Evolutionary conservation across 2,888 invertebrate species (phyloP), one percentile per base, ranked within the genome.

Genomic region (Drosophila ezoana): DNA sequence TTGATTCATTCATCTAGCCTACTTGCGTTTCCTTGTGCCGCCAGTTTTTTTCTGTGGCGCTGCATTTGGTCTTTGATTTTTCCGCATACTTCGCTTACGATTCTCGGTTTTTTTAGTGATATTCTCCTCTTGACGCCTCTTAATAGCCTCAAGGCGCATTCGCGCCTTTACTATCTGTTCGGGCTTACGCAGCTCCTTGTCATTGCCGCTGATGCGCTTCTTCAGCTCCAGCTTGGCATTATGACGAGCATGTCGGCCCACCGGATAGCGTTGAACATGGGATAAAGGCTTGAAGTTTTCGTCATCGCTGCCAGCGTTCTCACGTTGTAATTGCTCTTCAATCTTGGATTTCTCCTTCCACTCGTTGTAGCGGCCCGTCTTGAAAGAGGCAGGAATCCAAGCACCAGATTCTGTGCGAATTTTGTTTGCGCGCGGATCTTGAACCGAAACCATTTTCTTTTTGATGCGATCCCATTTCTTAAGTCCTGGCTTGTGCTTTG

Each of bases 371-470:
- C 96, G 94, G 54, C 98, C 96, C 67, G 97, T 96, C 93, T 98
- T 98, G 93, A 97, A 99, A 0, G 97, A 96, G 1, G 98, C 97
- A 0, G 98, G 96, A 81, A 99, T 98, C 95, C 97, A 97, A 0
- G 95, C 95, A 16, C 99, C 99, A 68, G 98, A 98, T 93, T 99
- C 99, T 0, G 99, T 99, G 84, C 96, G 95, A 76, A 99, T 98
- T 93, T 96, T 97, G 58, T 95, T 96, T 20, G 93, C 92, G 77
- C 95, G 95, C 4, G 90, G 91, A 89, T 90, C 91, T 65, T 91
- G 89, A 4, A 91, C 94, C 28, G 95, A 94, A 35, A 99, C 95
- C 95, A 98, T 98, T 93, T 97, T 98, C 94, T 99, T 99, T 92
- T 97, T 96, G 91, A 98, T 98, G 51, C 98, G 94, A 93, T 99